Evolutionary conservation across 2,797 vertebrate genomes (phyloP).

Genomic region (Sebastes elongatus): DNA sequence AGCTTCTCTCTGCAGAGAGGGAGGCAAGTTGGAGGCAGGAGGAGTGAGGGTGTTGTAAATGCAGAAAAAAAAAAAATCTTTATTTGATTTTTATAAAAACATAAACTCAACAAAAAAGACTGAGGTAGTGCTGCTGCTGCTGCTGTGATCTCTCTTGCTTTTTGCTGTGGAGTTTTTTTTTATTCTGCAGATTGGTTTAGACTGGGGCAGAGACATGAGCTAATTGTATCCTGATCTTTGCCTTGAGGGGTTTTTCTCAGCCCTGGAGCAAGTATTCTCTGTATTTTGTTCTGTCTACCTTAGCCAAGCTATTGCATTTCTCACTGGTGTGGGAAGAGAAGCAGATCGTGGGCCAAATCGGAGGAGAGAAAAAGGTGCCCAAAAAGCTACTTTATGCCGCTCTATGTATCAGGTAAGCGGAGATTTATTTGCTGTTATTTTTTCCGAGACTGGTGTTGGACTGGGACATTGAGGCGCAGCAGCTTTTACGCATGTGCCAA

Average conservation of each 20-base stretch:
- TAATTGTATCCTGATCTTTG: conserved; percentile 99
- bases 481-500: conserved; percentile 98
- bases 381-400: conserved; percentile 81
- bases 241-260: conserved; percentile 99
- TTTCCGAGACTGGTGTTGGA: conserved; percentile 88
- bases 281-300: conserved; percentile 99
- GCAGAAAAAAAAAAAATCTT: conserved; percentile 61
- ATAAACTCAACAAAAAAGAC: conserved; percentile 82
- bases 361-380: conserved; percentile 62
- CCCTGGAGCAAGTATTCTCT: conserved; percentile 98
- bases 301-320: conserved; percentile 99
- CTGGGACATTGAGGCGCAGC: conserved; percentile 90
- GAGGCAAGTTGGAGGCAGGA: conserved; percentile 93
- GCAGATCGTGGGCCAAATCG: conserved; percentile 91
- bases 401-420: conserved; percentile 94
- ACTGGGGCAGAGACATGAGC: conserved; percentile 97
- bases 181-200: conserved; percentile 94
- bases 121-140: conserved; percentile 79
- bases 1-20: conserved; percentile 95
- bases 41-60: conserved; percentile 84
- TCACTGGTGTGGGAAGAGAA: conserved; percentile 94
- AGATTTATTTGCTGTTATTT: conserved; percentile 90
- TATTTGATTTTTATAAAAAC: conserved; percentile 82
- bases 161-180: conserved; percentile 89
- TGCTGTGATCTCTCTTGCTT: conserved; percentile 83